Conservation (phyloP, 2,113 vertebrate species). For the Candoia aspera region DNA sequence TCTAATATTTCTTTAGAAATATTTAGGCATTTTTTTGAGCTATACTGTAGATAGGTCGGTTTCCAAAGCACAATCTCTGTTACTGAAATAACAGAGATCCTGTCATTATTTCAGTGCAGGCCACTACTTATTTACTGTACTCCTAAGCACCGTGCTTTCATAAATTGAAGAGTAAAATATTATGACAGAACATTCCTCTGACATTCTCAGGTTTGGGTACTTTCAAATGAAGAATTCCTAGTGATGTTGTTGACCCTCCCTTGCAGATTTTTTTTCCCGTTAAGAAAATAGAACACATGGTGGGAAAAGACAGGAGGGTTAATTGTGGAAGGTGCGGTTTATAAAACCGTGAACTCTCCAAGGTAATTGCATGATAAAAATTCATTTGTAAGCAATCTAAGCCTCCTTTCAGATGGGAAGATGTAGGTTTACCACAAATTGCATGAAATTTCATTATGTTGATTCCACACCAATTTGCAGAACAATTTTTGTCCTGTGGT, state of each 20-base stretch:
- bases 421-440: neutral
- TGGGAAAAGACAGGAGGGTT: neutral
- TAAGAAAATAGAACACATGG: neutral
- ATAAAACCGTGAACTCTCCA: neutral
- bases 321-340: neutral
- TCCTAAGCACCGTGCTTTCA: constrained; percentile 15
- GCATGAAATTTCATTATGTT: neutral
- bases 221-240: neutral
- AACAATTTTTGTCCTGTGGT: neutral
- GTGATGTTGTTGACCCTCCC: neutral
- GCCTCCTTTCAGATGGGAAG: neutral
- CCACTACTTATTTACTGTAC: neutral
- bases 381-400: neutral
- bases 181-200: constrained; percentile 1
- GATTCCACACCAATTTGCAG: neutral
- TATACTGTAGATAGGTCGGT: neutral
- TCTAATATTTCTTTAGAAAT: neutral
- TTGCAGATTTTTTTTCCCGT: neutral
- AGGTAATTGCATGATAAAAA: neutral
- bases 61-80: neutral
- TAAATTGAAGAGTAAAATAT: neutral
- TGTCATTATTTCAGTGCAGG: neutral
- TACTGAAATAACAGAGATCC: neutral
- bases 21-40: neutral
- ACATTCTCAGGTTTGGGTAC: neutral